A percentile compares a stretch with the other conserved stretches of the same genome.
Evolutionary conservation across 2,797 vertebrate genomes (phyloP).

Genomic region (Caiman crocodilus): DNA sequence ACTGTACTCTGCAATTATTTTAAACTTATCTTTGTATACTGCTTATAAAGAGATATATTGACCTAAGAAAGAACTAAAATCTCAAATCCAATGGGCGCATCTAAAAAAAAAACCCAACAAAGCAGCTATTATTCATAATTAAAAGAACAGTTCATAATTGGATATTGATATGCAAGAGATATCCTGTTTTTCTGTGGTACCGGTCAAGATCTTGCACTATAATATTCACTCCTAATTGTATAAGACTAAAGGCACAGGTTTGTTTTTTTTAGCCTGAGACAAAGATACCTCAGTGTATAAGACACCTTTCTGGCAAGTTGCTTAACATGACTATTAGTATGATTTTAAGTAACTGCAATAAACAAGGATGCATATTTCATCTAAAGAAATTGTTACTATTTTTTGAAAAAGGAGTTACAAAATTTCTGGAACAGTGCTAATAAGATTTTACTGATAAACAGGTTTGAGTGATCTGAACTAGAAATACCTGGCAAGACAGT

Average conservation of each 20-base stretch:
- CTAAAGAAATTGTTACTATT: not conserved
- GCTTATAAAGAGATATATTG: not conserved
- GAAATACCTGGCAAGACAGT: not conserved
- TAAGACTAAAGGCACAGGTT: not conserved
- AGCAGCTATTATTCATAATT: not conserved
- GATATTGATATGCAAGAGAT: not conserved
- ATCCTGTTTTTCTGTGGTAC: not conserved
- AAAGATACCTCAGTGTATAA: not conserved
- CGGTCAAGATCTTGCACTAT: not conserved
- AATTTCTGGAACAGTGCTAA: not conserved
- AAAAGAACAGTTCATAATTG: not conserved
- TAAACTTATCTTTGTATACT: not conserved
- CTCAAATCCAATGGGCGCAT: not conserved
- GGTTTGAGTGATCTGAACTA: not conserved
- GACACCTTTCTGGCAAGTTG: too few relatives aligned
- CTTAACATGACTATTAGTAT: too few relatives aligned
- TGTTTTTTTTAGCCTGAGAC: not conserved
- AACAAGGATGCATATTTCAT: not conserved
- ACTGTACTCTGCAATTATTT: not conserved
- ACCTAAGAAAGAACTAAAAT: not conserved
- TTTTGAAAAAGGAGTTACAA: not conserved
- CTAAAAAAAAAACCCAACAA: not conserved
- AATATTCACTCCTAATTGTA: not conserved
- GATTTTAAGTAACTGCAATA: not conserved
- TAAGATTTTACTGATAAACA: not conserved